Percentiles rank a stretch among this genome's conserved stretches.
Conservation (phyloP, 1,140 invertebrate genomes). For the Drosophila sturtevanti region DNA sequence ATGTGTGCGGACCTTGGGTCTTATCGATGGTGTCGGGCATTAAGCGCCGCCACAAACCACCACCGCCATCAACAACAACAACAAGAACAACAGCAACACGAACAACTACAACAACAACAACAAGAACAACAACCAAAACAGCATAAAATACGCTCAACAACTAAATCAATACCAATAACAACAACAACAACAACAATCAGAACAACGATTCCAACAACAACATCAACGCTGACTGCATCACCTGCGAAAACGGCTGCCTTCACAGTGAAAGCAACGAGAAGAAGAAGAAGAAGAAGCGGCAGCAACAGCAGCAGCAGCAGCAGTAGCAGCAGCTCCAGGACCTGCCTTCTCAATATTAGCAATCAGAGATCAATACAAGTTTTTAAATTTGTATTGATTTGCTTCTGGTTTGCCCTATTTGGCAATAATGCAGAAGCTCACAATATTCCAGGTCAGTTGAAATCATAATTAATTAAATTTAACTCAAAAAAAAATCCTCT, state of each 20-base stretch:
- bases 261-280: conserved; percentile 67
- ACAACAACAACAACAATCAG: conserved; percentile 43
- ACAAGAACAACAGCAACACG: conserved; percentile 32
- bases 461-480: conserved; percentile 36
- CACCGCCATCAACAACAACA: conserved; percentile 37
- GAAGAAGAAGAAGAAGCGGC: conserved; percentile 55
- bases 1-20: conserved; percentile 89
- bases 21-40: conserved; percentile 86
- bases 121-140: conserved; percentile 34
- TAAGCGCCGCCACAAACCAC: conserved; percentile 75
- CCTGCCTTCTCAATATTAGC: conserved; percentile 31
- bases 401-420: conserved; percentile 52
- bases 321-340: conserved; percentile 18
- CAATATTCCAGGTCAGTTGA: conserved; percentile 70
- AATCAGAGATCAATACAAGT: conserved; percentile 33
- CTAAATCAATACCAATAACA: conserved; percentile 18
- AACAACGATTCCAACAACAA: conserved; percentile 35
- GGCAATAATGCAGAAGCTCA: conserved; percentile 64
- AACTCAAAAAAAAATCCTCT: conserved; percentile 22
- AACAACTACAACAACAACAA: conserved; percentile 25
- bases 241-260: conserved; percentile 58
- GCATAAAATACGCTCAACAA: conserved; percentile 16
- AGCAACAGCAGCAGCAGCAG: conserved; percentile 15
- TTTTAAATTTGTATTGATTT: conserved; percentile 57
- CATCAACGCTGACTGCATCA: conserved; percentile 40